phyloP scores from a whole-genome alignment of 1,140 invertebrate species.

The Philopotamus ludificatus region DNA sequence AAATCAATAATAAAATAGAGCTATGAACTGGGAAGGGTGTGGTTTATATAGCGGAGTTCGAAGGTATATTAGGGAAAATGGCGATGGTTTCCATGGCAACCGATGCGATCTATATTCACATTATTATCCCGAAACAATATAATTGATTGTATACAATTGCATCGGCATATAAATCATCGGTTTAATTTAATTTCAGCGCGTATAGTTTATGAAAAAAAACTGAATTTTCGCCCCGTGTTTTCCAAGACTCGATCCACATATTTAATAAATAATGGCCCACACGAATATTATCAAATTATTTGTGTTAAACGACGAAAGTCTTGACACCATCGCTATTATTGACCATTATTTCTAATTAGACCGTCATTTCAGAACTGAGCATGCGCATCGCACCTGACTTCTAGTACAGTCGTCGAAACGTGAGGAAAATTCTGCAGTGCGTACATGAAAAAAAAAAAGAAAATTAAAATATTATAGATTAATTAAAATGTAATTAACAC shows the following conservation, averaged over 20 bases:
- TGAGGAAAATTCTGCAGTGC: too few relatives aligned
- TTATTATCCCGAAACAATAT: background rate
- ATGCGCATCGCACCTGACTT: background rate
- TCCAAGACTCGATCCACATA: background rate
- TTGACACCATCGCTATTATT: constrained; percentile 22
- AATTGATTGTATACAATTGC: background rate
- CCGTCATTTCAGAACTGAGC: constrained; percentile 6
- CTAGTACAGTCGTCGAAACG: constrained; percentile 7
- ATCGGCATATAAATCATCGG: background rate
- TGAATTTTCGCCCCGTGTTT: background rate
- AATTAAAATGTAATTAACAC: too few relatives aligned
- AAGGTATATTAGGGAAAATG: constrained; percentile 9
- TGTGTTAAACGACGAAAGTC: constrained; percentile 9
- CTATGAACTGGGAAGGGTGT: constrained; percentile 13
- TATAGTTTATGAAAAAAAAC: background rate
- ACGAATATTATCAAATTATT: constrained; percentile 6
- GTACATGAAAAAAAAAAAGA: too few relatives aligned
- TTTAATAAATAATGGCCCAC: background rate
- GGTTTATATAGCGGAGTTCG: constrained; percentile 8
- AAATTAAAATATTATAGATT: too few relatives aligned
- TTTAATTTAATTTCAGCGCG: too few relatives aligned
- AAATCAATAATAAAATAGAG: constrained; percentile 8
- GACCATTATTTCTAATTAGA: constrained; percentile 28
- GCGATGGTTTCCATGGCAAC: background rate
- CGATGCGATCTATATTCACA: background rate